A percentile compares a stretch with the other conserved stretches of the same genome.
These are phyloP conservation scores for Galbula dea DNA, from an alignment of 2,113 vertebrate species.

Conservation along the genomic window DNA sequence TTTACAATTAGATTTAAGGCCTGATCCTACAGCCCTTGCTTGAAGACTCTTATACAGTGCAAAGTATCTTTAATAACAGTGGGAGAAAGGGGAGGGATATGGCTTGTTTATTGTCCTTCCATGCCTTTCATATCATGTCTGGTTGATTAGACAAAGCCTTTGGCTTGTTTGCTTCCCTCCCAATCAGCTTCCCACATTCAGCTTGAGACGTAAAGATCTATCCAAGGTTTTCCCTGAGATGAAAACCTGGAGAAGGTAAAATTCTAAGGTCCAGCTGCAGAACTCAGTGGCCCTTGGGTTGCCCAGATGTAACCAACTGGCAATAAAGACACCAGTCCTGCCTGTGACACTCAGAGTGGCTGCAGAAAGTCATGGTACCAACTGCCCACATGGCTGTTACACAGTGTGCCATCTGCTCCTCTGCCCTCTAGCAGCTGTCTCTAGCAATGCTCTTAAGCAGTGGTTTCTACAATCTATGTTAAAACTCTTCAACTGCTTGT, in stretches of 20 bases:
- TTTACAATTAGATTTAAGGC: constrained; percentile 57
- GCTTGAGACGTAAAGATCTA: not conserved
- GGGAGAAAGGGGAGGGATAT: not conserved
- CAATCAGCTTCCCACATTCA: not conserved
- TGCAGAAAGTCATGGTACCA: not conserved
- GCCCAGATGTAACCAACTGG: not conserved
- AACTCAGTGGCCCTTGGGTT: accelerated
- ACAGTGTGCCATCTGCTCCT: not conserved
- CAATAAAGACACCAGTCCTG: not conserved
- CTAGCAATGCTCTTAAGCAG: not conserved
- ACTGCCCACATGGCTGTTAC: not conserved
- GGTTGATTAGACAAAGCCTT: not conserved
- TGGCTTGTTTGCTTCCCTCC: not conserved
- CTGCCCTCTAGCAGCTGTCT: not conserved
- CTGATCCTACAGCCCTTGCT: constrained; percentile 23
- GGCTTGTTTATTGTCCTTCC: constrained; percentile 15
- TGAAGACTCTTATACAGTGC: not conserved
- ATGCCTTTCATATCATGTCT: not conserved
- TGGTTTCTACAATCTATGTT: not conserved
- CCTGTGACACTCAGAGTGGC: not conserved
- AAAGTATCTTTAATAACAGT: constrained; percentile 16
- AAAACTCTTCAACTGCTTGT: not conserved
- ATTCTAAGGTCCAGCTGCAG: not conserved
- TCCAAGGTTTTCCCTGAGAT: not conserved
- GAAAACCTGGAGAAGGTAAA: not conserved